Evolutionary conservation across 2,797 vertebrate species (phyloP).

Genomic region (Glossophaga mutica): DNA sequence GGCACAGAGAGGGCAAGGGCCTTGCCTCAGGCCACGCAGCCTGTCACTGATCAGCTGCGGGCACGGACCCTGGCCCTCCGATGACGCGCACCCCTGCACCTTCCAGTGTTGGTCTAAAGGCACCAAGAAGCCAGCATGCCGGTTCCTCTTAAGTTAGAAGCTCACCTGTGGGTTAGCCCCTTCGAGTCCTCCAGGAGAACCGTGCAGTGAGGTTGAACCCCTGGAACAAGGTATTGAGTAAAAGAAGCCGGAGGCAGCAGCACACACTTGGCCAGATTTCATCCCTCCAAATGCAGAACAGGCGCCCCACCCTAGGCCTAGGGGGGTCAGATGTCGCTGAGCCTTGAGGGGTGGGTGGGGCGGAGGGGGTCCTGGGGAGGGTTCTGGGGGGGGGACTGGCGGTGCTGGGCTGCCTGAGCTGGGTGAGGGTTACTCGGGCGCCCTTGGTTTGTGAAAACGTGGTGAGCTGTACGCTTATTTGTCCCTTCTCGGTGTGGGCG

Average conservation of each 20-base stretch:
- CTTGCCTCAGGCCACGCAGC: neutral
- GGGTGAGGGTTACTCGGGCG: neutral
- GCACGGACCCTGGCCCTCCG: accelerated
- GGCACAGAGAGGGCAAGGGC: neutral
- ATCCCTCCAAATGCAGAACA: accelerated
- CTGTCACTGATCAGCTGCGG: accelerated
- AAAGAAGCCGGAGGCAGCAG: neutral
- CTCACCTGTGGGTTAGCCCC: accelerated
- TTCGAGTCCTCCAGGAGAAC: neutral
- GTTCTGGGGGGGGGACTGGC: too few species aligned
- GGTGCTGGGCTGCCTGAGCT: neutral
- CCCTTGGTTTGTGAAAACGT: neutral
- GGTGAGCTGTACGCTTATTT: neutral
- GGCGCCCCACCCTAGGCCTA: accelerated
- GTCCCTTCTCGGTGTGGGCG: accelerated
- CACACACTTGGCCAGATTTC: accelerated
- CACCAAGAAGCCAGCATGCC: too few species aligned
- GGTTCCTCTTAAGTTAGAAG: neutral
- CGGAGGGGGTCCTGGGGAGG: neutral
- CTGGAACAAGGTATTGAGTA: too few species aligned
- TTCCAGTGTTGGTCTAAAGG: neutral
- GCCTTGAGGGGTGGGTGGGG: too few species aligned
- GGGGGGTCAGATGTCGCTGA: accelerated
- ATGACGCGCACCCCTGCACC: neutral
- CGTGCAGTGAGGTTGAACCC: neutral